Conservation (phyloP, 2,797 vertebrate genomes). For the Danio choprae region DNA sequence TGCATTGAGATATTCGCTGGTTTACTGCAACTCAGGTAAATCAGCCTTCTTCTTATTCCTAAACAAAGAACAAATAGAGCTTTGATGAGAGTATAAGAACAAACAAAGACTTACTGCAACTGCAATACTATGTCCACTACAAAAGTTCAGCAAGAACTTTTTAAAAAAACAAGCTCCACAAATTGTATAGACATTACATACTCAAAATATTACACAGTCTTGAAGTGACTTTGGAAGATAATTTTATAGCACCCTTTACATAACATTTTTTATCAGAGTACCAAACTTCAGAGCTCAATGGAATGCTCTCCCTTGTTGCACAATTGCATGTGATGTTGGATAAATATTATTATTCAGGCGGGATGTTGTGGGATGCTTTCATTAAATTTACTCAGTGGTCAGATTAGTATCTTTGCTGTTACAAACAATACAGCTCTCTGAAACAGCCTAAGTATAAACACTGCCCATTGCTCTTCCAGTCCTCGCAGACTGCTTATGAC, state of each 20-base stretch:
- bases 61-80: too few relatives aligned
- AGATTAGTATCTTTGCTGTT: slow-evolving; percentile 66
- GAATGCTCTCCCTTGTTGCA: slow-evolving; percentile 56
- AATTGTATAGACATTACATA: neutral
- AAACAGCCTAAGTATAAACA: slow-evolving; percentile 61
- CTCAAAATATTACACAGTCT: neutral
- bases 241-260: slow-evolving; percentile 28
- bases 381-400: slow-evolving; percentile 56
- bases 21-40: too few relatives aligned
- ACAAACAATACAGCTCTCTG: slow-evolving; percentile 60
- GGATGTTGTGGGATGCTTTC: slow-evolving; percentile 64
- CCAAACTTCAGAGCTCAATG: slow-evolving; percentile 43
- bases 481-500: slow-evolving; percentile 48
- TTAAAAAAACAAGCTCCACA: neutral
- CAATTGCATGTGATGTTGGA: slow-evolving; percentile 64
- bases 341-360: slow-evolving; percentile 64
- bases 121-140: neutral
- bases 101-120: neutral
- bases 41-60: too few relatives aligned
- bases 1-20: too few relatives aligned
- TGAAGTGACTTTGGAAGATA: neutral
- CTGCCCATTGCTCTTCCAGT: slow-evolving; percentile 49
- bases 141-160: neutral
- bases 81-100: too few relatives aligned
- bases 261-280: slow-evolving; percentile 48